phyloP scores from a whole-genome alignment of 2,888 invertebrate genomes.

The Kryphioiulus occultus region DNA sequence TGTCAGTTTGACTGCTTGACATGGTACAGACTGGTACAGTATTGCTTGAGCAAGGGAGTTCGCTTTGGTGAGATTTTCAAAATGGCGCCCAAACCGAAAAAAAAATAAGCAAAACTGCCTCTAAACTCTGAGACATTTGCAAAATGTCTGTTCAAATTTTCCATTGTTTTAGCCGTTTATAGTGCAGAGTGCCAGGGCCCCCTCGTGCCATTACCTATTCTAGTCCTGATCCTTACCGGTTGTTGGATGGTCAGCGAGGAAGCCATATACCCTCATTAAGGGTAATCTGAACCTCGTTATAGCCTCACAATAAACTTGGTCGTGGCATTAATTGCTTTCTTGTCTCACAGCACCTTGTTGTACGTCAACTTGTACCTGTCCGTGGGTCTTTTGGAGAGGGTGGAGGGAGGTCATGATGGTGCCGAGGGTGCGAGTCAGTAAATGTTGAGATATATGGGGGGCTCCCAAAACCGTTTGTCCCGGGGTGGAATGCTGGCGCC shows the following conservation, averaged over 20 bases:
- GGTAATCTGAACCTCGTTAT: conserved; percentile 32
- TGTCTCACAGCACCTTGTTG: conserved; percentile 27
- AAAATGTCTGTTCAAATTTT: neutral
- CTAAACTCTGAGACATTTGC: too few species aligned
- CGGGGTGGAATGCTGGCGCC: conserved; percentile 1
- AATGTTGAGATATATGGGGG: neutral
- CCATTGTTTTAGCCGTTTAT: neutral
- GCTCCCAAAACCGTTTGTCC: conserved; percentile 24
- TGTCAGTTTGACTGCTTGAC: too few species aligned
- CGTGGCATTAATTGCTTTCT: conserved; percentile 21
- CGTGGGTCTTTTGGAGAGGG: neutral
- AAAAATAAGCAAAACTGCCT: too few species aligned
- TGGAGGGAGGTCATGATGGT: neutral
- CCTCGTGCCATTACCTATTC: neutral
- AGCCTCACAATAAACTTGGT: neutral
- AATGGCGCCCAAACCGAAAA: too few species aligned
- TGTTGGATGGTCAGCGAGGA: conserved; percentile 8
- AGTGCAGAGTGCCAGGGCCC: neutral
- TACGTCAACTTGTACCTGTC: neutral
- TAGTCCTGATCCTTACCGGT: neutral
- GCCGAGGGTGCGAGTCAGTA: neutral
- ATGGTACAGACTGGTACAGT: too few species aligned
- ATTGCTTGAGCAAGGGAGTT: neutral
- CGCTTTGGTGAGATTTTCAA: too few species aligned
- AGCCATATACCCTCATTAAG: conserved; percentile 5